phyloP scores from a whole-genome alignment of 1,140 invertebrate species.

The Ptiloglossa arizonensis region DNA sequence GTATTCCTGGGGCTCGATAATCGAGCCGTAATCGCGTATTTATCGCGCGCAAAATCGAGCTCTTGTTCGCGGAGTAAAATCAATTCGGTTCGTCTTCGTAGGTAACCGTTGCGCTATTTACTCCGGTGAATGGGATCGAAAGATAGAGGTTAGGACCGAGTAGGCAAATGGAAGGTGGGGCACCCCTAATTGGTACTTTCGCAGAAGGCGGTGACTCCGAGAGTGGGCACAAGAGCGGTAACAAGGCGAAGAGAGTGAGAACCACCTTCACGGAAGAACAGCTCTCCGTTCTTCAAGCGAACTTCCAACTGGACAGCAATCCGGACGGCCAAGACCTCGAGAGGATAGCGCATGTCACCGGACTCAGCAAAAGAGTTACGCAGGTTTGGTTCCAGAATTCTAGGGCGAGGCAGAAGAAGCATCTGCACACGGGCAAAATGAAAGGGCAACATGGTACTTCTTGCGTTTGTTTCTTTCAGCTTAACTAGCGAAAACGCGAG shows the following conservation, averaged over 20 bases:
- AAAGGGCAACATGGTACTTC: constrained; percentile 82
- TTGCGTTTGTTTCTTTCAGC: constrained; percentile 42
- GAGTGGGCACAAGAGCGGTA: constrained; percentile 89
- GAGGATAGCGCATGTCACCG: constrained; percentile 97
- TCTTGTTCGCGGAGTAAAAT: background rate
- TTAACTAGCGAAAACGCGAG: background rate
- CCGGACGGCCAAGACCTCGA: constrained; percentile 99
- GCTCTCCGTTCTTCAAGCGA: constrained; percentile 97
- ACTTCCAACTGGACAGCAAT: constrained; percentile 99
- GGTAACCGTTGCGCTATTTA: background rate
- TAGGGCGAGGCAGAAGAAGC: constrained; percentile 98
- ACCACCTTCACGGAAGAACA: constrained; percentile 99
- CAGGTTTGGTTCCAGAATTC: constrained; percentile 99
- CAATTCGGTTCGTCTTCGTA: background rate
- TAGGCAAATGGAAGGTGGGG: background rate
- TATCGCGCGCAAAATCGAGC: background rate
- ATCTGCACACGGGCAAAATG: constrained; percentile 94
- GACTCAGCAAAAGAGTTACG: constrained; percentile 98
- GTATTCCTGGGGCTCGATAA: background rate
- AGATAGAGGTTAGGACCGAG: background rate
- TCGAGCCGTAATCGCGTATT: background rate
- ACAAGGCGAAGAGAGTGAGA: constrained; percentile 96
- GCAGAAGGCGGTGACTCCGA: constrained; percentile 93
- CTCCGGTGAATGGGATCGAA: background rate
- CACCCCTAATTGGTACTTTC: constrained; percentile 69